Evolutionary conservation across 2,797 vertebrate genomes (phyloP), one percentile per base, ranked within the genome.

Genomic region (Xiphophorus birchmanni): DNA sequence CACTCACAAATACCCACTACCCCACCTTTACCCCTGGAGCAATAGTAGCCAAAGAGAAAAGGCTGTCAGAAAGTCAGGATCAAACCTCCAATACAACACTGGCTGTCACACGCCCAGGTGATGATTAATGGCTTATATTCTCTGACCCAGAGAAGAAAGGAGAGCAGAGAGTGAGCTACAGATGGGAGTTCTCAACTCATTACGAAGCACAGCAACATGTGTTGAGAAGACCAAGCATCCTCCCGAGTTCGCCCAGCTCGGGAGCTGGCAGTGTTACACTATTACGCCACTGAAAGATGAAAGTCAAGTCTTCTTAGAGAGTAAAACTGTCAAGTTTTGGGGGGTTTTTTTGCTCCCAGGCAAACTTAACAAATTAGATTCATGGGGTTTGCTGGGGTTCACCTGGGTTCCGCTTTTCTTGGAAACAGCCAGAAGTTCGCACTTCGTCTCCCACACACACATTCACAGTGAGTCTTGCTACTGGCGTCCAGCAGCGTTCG

Each of bases 51-150:
- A 85, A 80, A 90, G 88, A 91, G 90, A 92, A 90, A 91, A 90
- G 90, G 92, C 91, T 90, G 91, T 94, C 94, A 93, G 87, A 92
- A 85, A 60, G 83, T 87, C 1, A 35, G 90, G 90, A 94, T 94
- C 93, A 94, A 91, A 92, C 92, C 89, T 92, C 89, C 87, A 89
- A 94, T 94, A 91, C 92, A 92, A 94, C 76, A 4, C 87, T 79
- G 88, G 88, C 93, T 94, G 94, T 94, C 93, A 94, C 92, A 88
- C 80, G 45, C 78, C 74, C 91, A 95, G 95, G 93, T 93, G 89
- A 95, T 96, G 95, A 96, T 96, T 96, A 96, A 96, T 96, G 95
- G 92, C 90, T 94, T 91, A 87, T 94, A 94, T 96, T 95, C 93
- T 93, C 91, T 94, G 92, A 93, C 90, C 94, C 88, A 84, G 79